Evolutionary conservation across 2,797 vertebrate genomes (phyloP).

Genomic region (Megalops cyprinoides): DNA sequence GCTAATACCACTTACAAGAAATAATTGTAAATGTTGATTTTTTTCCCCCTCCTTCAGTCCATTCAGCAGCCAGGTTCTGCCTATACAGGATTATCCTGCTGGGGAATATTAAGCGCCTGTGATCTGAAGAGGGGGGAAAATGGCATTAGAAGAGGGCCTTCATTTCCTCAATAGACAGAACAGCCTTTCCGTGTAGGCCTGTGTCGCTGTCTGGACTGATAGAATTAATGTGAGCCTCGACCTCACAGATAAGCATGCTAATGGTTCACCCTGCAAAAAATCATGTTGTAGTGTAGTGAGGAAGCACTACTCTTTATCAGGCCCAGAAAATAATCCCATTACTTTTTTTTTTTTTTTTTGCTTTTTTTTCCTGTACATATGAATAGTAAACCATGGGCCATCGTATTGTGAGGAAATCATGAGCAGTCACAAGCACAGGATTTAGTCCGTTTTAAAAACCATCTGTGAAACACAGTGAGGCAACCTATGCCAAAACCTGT

Average conservation of each 20-base stretch:
- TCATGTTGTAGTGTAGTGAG: conserved; percentile 39
- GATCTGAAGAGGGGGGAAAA: conserved; percentile 48
- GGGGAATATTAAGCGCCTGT: conserved; percentile 45
- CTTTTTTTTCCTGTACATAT: conserved; percentile 30
- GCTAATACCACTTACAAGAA: conserved; percentile 33
- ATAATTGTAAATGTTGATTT: conserved; percentile 25
- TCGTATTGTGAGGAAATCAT: conserved; percentile 14
- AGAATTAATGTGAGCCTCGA: conserved; percentile 44
- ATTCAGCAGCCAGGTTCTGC: conserved; percentile 35
- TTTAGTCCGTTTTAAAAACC: conserved; percentile 49
- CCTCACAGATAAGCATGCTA: conserved; percentile 55
- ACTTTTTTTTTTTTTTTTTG: conserved; percentile 33
- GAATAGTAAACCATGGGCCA: conserved; percentile 37
- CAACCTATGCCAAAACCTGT: conserved; percentile 47
- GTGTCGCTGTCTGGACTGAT: conserved; percentile 45
- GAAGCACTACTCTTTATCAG: conserved; percentile 7
- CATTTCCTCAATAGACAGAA: conserved; percentile 37
- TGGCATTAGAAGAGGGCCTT: conserved; percentile 48
- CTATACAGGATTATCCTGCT: conserved; percentile 42
- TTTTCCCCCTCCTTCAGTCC: conserved; percentile 8
- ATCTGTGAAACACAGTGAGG: conserved; percentile 50
- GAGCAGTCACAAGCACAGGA: conserved; percentile 37
- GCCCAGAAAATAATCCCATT: conserved; percentile 51
- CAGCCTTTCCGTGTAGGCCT: conserved; percentile 39
- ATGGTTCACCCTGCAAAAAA: conserved; percentile 48